Base-by-base conservation (phyloP, 2,888 invertebrate species). In the Drosophila borealis region DNA sequence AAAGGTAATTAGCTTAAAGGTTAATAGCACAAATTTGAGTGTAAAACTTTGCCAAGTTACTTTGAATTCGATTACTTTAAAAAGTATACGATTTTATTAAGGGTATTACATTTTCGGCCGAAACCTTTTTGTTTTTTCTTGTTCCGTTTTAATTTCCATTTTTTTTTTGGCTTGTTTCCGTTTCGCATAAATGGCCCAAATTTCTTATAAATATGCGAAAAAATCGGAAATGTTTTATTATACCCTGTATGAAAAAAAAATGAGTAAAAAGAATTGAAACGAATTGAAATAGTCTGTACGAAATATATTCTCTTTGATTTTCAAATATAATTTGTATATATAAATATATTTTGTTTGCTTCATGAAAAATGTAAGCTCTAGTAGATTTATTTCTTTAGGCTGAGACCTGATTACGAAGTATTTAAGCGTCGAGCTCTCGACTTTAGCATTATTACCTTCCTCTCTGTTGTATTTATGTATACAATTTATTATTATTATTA, bases 121-220 rank as follows among this genome's bases (percentile, higher is more conserved):
- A n/a, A 14, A 25, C 29, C 8, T 29, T 29, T 48, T 48, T 29
- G 25, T 21, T 34, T 44, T 53, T 66, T 37, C 45, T 49, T 50
- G 51, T 46, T 41, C 36, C 44, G 36, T 59, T 60, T 64, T 60
- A n/a, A 29, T 41, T 68, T 68, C 49, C 4, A 14, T 72, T 46
- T 73, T 65, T 57, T 29, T 42, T 59, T 53, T 57, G 60, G 59
- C 29, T 29, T 8, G 55, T 55, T 74, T 74, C 78, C 74, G 78
- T 72, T 86, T 78, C 81, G 79, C 79, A 76, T 89, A 89, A 89
- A 79, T 88, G 85, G 80, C 79, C 81, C 75, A 81, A 65, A 90
- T 79, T 88, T 72, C 60, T 60, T 66, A 63, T 68, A 53, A 79
- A 79, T 78, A 74, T 65, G 66, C 74, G 77, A 72, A 61, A 60